phyloP scores from a whole-genome alignment of 2,113 vertebrate genomes.

The Notechis scutatus region DNA sequence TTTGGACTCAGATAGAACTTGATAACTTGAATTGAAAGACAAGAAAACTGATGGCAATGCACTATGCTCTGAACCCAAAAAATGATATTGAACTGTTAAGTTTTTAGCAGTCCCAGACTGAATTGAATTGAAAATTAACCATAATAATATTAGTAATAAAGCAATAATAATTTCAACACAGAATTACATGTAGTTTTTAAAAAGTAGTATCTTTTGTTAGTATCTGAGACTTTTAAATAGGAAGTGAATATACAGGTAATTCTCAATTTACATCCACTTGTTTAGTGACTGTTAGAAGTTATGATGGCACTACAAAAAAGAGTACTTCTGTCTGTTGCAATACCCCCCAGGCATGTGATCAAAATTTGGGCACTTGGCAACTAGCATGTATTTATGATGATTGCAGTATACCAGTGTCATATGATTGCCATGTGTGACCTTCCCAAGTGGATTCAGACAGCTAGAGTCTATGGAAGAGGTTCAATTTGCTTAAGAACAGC shows the following conservation, averaged over 20 bases:
- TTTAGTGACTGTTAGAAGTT: neutral
- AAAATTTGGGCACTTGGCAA: neutral
- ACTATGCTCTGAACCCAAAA: no score
- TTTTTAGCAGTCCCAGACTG: neutral
- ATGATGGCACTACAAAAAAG: neutral
- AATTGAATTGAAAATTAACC: neutral
- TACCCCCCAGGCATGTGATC: neutral
- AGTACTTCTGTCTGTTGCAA: neutral
- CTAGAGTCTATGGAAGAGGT: neutral
- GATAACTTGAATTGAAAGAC: no score
- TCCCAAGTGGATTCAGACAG: neutral
- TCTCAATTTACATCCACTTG: neutral
- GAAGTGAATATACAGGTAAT: neutral
- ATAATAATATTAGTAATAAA: neutral
- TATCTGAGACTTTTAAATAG: neutral
- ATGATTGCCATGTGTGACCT: neutral
- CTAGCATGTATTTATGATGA: neutral
- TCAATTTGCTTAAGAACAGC: neutral
- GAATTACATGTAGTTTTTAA: constrained; percentile 13
- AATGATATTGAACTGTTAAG: no score
- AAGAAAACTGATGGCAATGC: no score
- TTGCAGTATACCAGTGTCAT: neutral
- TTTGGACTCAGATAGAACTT: no score
- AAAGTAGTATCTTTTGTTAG: neutral
- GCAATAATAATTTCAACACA: neutral